Conservation (phyloP, 2,113 vertebrate species). For the Atrichornis clamosus region DNA sequence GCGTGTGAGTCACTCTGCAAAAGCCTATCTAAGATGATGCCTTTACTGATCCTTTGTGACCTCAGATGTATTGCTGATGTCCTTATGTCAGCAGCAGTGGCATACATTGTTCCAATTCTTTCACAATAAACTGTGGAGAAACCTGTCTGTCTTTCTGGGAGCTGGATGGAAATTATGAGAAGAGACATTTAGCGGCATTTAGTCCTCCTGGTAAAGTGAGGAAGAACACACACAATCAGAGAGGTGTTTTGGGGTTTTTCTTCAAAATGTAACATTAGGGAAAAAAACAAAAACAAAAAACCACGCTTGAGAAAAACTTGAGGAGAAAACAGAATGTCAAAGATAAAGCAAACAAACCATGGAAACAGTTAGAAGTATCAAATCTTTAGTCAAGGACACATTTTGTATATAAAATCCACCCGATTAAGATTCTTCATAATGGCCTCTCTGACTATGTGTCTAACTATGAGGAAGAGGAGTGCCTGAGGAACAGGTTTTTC, state of each 20-base stretch:
- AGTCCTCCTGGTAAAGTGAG: neutral
- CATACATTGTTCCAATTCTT: neutral
- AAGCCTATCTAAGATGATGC: neutral
- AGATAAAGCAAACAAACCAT: neutral
- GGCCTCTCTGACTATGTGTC: neutral
- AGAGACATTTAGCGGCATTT: neutral
- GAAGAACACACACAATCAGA: neutral
- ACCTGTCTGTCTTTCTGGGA: neutral
- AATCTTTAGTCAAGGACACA: neutral
- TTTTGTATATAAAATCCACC: neutral
- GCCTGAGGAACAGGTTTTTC: conserved; percentile 43
- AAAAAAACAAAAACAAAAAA: too few relatives aligned
- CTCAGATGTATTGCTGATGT: neutral
- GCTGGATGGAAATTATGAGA: neutral
- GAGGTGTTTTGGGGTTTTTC: neutral
- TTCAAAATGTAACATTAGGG: too few relatives aligned
- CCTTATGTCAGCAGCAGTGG: neutral
- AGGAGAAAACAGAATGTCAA: neutral
- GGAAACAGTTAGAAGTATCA: neutral
- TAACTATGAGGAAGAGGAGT: conserved; percentile 38
- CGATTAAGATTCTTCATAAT: neutral
- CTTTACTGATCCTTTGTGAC: neutral
- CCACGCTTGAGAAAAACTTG: neutral
- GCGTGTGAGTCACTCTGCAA: neutral
- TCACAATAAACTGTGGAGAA: neutral